Evolutionary conservation across 2,888 invertebrate species (phyloP), one percentile per base, ranked within the genome.

Genomic region (Xestia c-nigrum): DNA sequence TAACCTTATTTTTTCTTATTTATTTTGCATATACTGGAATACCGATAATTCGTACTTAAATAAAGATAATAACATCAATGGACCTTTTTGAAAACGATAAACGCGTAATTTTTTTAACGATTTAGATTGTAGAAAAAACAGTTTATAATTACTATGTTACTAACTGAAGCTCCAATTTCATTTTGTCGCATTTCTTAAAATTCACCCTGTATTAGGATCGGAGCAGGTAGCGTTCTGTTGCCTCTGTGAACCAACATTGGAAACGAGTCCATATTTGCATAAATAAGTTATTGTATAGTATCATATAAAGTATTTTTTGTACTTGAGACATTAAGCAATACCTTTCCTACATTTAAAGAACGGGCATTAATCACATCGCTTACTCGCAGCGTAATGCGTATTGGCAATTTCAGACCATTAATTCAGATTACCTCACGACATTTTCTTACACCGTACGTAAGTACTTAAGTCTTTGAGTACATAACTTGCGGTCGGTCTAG

Each of bases 351-450:
- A 5, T 47, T 47, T 14, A 61, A 59, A 43, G 68, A 59, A 50
- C 46, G 0, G 21, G 3, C 71, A 78, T 77, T 72, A 78, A 78
- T 78, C 72, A 78, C 78, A 50, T 14, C 5, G 47, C 14, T 55
- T 7, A 5, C 71, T 55, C 70, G 31, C 76, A n/a, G 50, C 5
- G 50, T 43, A 78, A 40, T 76, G 52, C 72, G 43, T 78, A 78
- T 78, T 64, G 47, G 72, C 79, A 78, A 78, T 57, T 57, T 21
- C 40, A 72, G 9, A n/a, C 71, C 78, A 77, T 78, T 78, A 72
- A 72, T 64, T 78, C 64, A 55, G 78, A 78, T 78, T 57, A 78
- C 64, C 47, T 72, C 78, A 77, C 72, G 78, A 78, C 72, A 72
- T 77, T 78, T 78, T 77, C 78, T 77, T 78, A 78, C 63, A 71